Percentiles rank a stretch among this genome's conserved stretches.
Conservation (phyloP, 1,140 invertebrate genomes). For the Heliothis subflexa region DNA sequence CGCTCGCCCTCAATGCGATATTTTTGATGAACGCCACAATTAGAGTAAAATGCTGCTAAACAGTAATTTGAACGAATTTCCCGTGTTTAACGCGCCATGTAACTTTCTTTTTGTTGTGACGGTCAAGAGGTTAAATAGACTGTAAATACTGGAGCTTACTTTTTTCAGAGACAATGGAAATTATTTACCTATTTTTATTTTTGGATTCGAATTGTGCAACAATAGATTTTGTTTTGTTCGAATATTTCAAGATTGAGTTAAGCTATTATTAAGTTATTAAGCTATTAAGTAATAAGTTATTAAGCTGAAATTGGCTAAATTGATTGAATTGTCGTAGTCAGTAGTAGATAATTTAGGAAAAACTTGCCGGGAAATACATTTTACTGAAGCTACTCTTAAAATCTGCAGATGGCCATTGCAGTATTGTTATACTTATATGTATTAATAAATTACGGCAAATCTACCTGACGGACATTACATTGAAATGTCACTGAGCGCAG, state of each 20-base stretch:
- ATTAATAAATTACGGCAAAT: not conserved
- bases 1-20: constrained; percentile 60
- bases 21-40: constrained; percentile 75
- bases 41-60: constrained; percentile 80
- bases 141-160: constrained; percentile 64
- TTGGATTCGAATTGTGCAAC: constrained; percentile 12
- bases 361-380: too few species aligned
- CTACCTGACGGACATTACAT: not conserved
- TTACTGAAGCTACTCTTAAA: too few species aligned
- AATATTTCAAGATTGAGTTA: not conserved
- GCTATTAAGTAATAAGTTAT: too few species aligned
- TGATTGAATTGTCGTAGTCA: too few species aligned
- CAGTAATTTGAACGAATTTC: constrained; percentile 77
- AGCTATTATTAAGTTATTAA: too few species aligned
- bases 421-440: too few species aligned
- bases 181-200: constrained; percentile 10
- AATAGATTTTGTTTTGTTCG: not conserved
- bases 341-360: too few species aligned
- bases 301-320: too few species aligned
- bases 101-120: constrained; percentile 77
- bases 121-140: constrained; percentile 78
- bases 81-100: constrained; percentile 74
- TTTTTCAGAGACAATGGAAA: constrained; percentile 40
- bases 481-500: constrained; percentile 17
- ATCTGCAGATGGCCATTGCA: too few species aligned